A percentile compares a stretch with the other conserved stretches of the same genome.
Evolutionary conservation across 2,113 vertebrate species (phyloP).

Genomic region (Saiga tatarica): DNA sequence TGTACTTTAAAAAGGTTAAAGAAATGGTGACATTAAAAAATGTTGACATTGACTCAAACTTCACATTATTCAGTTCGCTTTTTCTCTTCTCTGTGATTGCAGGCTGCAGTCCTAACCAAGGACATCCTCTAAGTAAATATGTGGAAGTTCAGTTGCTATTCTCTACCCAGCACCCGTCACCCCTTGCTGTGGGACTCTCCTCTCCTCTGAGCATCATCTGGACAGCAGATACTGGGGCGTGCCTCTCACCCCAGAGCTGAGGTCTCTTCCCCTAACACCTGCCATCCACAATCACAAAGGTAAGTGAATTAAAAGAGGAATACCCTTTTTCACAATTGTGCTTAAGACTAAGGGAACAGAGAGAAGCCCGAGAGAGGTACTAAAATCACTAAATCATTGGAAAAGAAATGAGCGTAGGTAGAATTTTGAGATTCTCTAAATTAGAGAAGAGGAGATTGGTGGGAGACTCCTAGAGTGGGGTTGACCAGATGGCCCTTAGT

Average conservation of each 20-base stretch:
- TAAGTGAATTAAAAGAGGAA: neutral
- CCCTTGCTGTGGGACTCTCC: accelerated
- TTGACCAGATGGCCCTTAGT: neutral
- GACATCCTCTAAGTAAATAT: accelerated
- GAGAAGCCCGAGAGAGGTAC: neutral
- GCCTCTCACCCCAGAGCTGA: accelerated
- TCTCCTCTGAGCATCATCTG: accelerated
- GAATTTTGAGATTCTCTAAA: neutral
- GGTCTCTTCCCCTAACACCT: neutral
- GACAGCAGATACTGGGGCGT: neutral
- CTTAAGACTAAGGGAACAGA: neutral
- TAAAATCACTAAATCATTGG: neutral
- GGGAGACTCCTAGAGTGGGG: accelerated
- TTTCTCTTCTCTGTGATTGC: accelerated
- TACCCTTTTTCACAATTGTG: accelerated
- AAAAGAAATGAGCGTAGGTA: neutral
- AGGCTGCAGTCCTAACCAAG: neutral
- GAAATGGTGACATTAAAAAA: neutral
- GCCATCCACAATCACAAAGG: accelerated
- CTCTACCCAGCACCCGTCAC: accelerated
- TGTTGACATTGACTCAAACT: neutral
- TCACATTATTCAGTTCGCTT: accelerated
- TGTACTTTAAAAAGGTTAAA: neutral
- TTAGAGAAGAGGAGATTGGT: neutral
- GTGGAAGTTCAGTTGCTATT: accelerated